Evolutionary conservation across 2,888 invertebrate genomes (phyloP).

Genomic region (Tridacna gigas): DNA sequence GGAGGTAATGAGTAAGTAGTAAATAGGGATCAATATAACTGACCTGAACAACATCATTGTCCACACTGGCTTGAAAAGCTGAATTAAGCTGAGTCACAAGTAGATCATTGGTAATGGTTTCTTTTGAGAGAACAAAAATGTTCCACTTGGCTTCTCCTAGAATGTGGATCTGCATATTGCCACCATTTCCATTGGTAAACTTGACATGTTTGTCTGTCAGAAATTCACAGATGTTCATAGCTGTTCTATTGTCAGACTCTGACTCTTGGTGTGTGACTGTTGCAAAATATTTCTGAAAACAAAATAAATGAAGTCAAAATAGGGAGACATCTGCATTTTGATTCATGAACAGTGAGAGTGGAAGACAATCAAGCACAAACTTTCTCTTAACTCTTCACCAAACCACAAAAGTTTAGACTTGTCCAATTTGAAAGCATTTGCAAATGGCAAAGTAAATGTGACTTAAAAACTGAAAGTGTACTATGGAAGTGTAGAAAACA

Average conservation of each 20-base stretch:
- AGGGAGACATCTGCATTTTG: neutral
- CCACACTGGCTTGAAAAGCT: slow-evolving; percentile 27
- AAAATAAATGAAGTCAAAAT: neutral
- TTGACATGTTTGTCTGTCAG: slow-evolving; percentile 27
- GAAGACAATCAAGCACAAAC: neutral
- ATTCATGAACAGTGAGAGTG: neutral
- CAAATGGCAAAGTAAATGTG: too few relatives aligned
- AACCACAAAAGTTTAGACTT: too few relatives aligned
- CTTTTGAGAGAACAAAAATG: slow-evolving; percentile 48
- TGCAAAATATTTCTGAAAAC: slow-evolving; percentile 17
- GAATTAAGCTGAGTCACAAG: slow-evolving; percentile 26
- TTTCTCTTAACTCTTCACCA: neutral
- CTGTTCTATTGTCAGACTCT: slow-evolving; percentile 11
- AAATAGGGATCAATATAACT: neutral
- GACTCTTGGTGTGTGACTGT: slow-evolving; percentile 21
- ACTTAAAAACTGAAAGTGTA: too few relatives aligned
- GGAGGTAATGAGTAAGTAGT: neutral
- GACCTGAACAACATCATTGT: slow-evolving; percentile 46
- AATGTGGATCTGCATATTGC: neutral
- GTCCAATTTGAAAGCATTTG: too few relatives aligned
- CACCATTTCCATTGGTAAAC: slow-evolving; percentile 31
- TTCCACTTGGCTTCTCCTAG: slow-evolving; percentile 48
- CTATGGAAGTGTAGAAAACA: too few relatives aligned
- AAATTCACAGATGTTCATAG: slow-evolving; percentile 12
- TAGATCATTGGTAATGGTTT: slow-evolving; percentile 10